These are phyloP conservation scores for Pelodiscus sinensis DNA, from an alignment of 2,113 vertebrate genomes.

Conservation along the genomic window DNA sequence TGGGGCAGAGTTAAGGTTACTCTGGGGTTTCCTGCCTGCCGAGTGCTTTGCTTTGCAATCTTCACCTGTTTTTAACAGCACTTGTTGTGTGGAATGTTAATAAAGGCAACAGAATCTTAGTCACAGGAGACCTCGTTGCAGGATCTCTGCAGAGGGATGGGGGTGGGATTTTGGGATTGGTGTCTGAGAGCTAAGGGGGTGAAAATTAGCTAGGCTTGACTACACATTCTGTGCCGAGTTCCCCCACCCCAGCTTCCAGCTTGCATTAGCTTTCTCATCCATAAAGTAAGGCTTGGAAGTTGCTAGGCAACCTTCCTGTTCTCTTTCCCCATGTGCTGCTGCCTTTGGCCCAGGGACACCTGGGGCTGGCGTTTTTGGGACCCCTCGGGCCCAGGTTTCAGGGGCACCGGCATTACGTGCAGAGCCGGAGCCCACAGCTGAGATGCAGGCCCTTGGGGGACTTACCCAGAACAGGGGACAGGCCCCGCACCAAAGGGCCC, in stretches of 20 bases:
- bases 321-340: not conserved
- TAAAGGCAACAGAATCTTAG: not conserved
- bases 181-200: not conserved
- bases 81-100: not conserved
- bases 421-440: not conserved
- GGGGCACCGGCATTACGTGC: not conserved
- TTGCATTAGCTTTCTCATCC: not conserved
- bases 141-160: not conserved
- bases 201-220: not conserved
- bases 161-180: not conserved
- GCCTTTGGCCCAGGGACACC: not conserved
- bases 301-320: conserved; percentile 27
- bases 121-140: not conserved
- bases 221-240: not conserved
- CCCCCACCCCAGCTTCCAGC: not conserved
- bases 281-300: conserved; percentile 22
- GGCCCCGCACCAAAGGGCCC: not conserved
- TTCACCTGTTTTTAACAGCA: not conserved
- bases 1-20: not conserved
- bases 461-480: not conserved
- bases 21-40: not conserved
- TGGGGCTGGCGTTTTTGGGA: not conserved
- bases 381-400: not conserved
- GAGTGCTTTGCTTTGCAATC: not conserved
- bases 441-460: not conserved